Percentiles rank a stretch among this genome's conserved stretches.
Conservation (phyloP, 2,113 vertebrate species). For the Seriola aureovittata region DNA sequence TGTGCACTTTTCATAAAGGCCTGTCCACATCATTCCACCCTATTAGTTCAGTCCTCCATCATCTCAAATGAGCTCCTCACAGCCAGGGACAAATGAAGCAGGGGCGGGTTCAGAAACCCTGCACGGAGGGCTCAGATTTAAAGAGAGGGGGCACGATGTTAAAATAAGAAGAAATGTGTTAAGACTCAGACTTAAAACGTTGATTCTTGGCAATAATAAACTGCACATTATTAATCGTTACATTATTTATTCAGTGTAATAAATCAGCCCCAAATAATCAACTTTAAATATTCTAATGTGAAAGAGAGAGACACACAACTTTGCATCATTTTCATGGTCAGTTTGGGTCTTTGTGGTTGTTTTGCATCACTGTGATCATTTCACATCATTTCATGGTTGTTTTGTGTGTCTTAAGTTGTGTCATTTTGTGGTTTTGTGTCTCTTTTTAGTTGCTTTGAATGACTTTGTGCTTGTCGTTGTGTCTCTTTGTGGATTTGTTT, state of each 20-base stretch:
- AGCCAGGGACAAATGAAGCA: neutral
- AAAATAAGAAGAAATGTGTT: too few species aligned
- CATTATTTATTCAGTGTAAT: neutral
- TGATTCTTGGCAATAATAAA: neutral
- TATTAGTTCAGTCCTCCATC: constrained; percentile 44
- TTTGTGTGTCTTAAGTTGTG: too few species aligned
- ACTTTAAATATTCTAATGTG: too few species aligned
- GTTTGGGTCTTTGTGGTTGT: neutral
- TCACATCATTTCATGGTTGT: too few species aligned
- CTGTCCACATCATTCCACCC: constrained; percentile 30
- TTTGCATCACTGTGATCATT: neutral
- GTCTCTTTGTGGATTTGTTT: neutral
- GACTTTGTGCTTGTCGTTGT: too few species aligned
- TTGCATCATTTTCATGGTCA: too few species aligned
- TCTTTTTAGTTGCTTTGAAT: too few species aligned
- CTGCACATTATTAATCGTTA: neutral
- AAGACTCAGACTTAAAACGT: neutral
- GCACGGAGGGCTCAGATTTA: too few species aligned
- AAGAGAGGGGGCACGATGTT: too few species aligned
- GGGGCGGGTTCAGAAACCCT: neutral
- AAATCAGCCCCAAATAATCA: too few species aligned
- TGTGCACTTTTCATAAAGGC: constrained; percentile 32
- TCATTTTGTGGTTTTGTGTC: too few species aligned
- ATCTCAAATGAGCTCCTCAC: constrained; percentile 16
- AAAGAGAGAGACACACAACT: too few species aligned